These are phyloP conservation scores for Spea bombifrons DNA, from an alignment of 2,113 vertebrate genomes.

Conservation along the genomic window DNA sequence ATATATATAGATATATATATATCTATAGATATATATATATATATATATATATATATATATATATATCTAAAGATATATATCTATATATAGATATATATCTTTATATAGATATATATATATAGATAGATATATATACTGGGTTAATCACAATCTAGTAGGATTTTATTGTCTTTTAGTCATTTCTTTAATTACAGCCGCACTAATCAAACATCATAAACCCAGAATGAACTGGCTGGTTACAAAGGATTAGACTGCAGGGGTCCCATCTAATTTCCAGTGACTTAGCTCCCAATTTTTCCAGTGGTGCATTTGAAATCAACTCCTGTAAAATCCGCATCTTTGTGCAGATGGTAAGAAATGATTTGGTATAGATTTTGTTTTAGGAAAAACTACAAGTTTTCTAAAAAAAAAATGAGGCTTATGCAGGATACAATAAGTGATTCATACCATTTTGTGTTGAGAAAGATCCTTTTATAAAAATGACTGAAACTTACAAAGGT, in stretches of 20 bases:
- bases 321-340: constrained; percentile 67
- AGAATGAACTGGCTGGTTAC: constrained; percentile 64
- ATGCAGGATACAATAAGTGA: no score
- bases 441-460: no score
- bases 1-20: no score
- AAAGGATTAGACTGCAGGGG: constrained; percentile 71
- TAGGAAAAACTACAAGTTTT: constrained; percentile 5
- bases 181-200: constrained; percentile 74
- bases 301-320: constrained; percentile 58
- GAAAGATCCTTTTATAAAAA: no score
- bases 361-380: constrained; percentile 50
- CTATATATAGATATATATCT: no score
- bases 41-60: no score
- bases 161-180: constrained; percentile 55
- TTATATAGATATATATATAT: no score
- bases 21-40: no score
- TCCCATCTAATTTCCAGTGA: constrained; percentile 61
- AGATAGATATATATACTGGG: background rate
- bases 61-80: no score
- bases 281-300: constrained; percentile 62
- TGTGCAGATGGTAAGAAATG: constrained; percentile 78
- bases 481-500: no score
- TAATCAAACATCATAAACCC: constrained; percentile 72
- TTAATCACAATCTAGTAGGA: constrained; percentile 58
- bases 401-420: no score